These are phyloP conservation scores for Falco concolor DNA, from an alignment of 2,797 vertebrate species.

Conservation along the genomic window DNA sequence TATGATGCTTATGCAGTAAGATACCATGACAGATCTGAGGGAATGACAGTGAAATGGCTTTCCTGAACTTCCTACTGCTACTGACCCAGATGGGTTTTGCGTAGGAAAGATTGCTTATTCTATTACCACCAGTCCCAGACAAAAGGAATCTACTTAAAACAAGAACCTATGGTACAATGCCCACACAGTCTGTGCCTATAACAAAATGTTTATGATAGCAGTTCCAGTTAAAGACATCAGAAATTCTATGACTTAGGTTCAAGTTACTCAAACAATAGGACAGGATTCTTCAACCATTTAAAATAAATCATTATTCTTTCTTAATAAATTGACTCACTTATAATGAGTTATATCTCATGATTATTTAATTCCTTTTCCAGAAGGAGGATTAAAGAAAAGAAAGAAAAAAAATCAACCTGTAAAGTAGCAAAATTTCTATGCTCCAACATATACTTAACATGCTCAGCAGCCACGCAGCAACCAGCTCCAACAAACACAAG, in stretches of 20 bases:
- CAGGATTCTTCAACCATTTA: not conserved
- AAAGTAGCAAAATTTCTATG: not conserved
- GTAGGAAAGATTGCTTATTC: not conserved
- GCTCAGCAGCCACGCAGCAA: not conserved
- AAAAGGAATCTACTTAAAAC: not conserved
- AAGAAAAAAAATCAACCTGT: not conserved
- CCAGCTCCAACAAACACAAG: not conserved
- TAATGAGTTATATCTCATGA: not conserved
- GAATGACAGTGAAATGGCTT: not conserved
- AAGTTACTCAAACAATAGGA: not conserved
- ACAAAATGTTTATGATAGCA: not conserved
- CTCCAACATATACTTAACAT: not conserved
- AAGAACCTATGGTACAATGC: not conserved
- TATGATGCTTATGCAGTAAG: not conserved
- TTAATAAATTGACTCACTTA: not conserved
- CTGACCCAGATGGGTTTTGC: not conserved
- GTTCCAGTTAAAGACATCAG: not conserved
- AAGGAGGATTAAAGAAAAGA: not conserved
- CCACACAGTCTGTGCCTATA: not conserved
- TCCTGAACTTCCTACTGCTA: not conserved
- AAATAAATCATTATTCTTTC: not conserved
- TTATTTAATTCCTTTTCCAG: not conserved
- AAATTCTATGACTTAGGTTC: not conserved
- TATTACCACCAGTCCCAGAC: not conserved
- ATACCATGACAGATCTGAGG: not conserved